Conservation (phyloP, 2,888 invertebrate species). For the Oeneis ivallda region DNA sequence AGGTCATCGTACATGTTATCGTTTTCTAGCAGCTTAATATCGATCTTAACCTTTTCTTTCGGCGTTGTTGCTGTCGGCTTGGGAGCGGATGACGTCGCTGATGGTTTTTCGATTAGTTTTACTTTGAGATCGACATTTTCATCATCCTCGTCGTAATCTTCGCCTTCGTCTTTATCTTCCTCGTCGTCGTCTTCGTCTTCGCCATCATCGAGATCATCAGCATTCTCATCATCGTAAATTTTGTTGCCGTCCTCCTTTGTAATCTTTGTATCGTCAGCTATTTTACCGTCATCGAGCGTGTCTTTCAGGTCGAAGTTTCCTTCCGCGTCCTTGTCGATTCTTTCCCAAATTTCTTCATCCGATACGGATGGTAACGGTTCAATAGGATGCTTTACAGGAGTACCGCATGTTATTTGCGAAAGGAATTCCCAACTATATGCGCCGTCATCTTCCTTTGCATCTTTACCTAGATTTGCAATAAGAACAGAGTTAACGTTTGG, state of each 20-base stretch:
- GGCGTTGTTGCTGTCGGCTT: conserved; percentile 39
- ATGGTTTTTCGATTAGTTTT: conserved; percentile 61
- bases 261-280: conserved; percentile 54
- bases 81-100: conserved; percentile 38
- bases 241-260: conserved; percentile 54
- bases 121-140: conserved; percentile 70
- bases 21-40: conserved; percentile 64
- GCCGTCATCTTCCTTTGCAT: conserved; percentile 62
- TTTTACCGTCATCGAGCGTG: conserved; percentile 69
- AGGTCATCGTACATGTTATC: conserved; percentile 56
- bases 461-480: conserved; percentile 67
- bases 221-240: conserved; percentile 53
- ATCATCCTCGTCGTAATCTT: conserved; percentile 61
- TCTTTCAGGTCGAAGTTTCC: conserved; percentile 71
- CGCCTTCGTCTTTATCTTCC: conserved; percentile 61
- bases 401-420: conserved; percentile 70
- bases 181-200: conserved; percentile 62
- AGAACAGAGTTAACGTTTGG: conserved; percentile 70
- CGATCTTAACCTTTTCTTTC: conserved; percentile 56
- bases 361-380: conserved; percentile 62
- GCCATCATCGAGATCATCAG: conserved; percentile 60
- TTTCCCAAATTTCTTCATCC: conserved; percentile 76
- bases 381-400: conserved; percentile 59
- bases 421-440: conserved; percentile 76
- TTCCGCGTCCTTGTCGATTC: conserved; percentile 65